Conservation (phyloP, 2,888 invertebrate genomes). For the Charanyca ferruginea region DNA sequence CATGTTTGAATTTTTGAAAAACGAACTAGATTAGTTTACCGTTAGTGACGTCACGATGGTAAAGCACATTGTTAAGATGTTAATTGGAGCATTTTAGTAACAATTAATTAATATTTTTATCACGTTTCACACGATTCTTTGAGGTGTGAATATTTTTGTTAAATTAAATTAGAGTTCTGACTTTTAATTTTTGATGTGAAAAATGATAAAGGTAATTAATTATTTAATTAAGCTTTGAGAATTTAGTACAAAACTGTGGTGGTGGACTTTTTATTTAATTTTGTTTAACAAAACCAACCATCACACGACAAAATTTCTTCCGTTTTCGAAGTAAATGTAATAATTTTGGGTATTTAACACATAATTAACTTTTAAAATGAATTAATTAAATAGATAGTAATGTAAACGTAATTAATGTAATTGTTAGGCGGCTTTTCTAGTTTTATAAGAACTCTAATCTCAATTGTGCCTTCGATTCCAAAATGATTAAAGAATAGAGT, state of each 20-base stretch:
- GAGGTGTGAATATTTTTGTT: conserved; percentile 48
- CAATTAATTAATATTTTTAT: conserved; percentile 49
- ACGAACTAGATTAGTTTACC: conserved; percentile 51
- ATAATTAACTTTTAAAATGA: too few relatives aligned
- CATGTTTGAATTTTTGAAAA: conserved; percentile 43
- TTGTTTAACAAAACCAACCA: too few relatives aligned
- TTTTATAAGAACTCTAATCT: too few relatives aligned
- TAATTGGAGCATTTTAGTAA: conserved; percentile 57
- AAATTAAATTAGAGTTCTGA: conserved; percentile 35
- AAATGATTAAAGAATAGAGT: too few relatives aligned
- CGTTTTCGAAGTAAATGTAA: too few relatives aligned
- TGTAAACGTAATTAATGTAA: too few relatives aligned
- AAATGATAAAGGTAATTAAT: conserved; percentile 2
- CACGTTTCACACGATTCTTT: conserved; percentile 43
- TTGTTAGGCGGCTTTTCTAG: too few relatives aligned
- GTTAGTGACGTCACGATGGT: conserved; percentile 63
- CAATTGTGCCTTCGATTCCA: too few relatives aligned
- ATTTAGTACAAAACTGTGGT: not conserved
- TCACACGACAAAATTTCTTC: too few relatives aligned
- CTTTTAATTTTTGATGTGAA: conserved; percentile 3
- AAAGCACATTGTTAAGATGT: conserved; percentile 52
- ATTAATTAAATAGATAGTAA: too few relatives aligned
- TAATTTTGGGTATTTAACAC: too few relatives aligned
- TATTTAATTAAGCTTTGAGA: not conserved
- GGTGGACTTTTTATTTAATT: too few relatives aligned